phyloP scores from a whole-genome alignment of 1,140 invertebrate species.

The Nephila pilipes region DNA sequence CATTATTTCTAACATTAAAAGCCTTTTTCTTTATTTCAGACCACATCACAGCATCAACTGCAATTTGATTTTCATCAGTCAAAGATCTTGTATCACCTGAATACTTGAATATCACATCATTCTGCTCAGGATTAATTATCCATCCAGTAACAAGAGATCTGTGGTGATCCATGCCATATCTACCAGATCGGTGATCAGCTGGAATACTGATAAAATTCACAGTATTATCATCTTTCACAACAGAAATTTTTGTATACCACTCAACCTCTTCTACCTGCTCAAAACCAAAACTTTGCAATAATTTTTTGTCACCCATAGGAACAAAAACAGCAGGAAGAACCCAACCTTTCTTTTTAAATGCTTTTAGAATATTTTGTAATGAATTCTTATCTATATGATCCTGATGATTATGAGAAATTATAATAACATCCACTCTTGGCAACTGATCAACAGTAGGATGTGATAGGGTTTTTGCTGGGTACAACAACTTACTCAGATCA shows the following conservation, averaged over 20 bases:
- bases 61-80: conserved; percentile 62
- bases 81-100: conserved; percentile 64
- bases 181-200: conserved; percentile 64
- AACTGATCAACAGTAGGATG: conserved; percentile 36
- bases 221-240: background rate
- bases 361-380: conserved; percentile 39
- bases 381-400: conserved; percentile 58
- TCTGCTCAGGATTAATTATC: conserved; percentile 32
- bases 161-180: conserved; percentile 45
- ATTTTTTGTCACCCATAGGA: conserved; percentile 70
- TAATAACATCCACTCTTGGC: conserved; percentile 54
- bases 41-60: conserved; percentile 67
- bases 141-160: conserved; percentile 66
- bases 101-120: conserved; percentile 57
- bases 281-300: conserved; percentile 60
- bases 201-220: conserved; percentile 63
- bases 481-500: conserved; percentile 17
- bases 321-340: conserved; percentile 52
- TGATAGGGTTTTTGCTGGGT: conserved; percentile 56
- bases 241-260: conserved; percentile 63
- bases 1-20: background rate
- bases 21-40: conserved; percentile 53
- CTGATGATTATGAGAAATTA: conserved; percentile 68
- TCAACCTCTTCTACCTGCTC: conserved; percentile 54
- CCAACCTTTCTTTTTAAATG: conserved; percentile 39